phyloP scores from a whole-genome alignment of 1,140 invertebrate species.

The Sarcophaga bullata region DNA sequence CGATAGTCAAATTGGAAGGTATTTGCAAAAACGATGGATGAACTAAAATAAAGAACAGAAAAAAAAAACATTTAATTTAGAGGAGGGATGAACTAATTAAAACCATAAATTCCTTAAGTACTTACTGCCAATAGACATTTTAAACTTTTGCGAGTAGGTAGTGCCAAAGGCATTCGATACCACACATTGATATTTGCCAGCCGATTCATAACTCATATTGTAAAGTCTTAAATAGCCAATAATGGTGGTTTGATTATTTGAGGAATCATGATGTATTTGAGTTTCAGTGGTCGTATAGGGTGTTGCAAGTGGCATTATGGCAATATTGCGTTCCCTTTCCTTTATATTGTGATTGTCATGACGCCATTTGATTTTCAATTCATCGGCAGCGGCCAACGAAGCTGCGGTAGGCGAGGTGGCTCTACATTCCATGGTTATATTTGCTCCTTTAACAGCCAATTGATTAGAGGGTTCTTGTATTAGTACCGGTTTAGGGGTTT shows the following conservation, averaged over 20 bases:
- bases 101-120: too few species aligned
- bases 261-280: conserved; percentile 59
- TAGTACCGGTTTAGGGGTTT: conserved; percentile 87
- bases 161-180: conserved; percentile 90
- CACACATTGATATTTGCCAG: conserved; percentile 92
- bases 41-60: conserved; percentile 73
- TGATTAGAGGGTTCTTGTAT: conserved; percentile 82
- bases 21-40: conserved; percentile 88
- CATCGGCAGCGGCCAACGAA: conserved; percentile 64
- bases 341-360: conserved; percentile 82
- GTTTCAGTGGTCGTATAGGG: conserved; percentile 54
- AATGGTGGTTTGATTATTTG: conserved; percentile 59
- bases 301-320: conserved; percentile 42
- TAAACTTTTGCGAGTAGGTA: conserved; percentile 87
- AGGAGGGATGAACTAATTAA: neutral
- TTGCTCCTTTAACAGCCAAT: conserved; percentile 85
- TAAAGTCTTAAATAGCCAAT: conserved; percentile 55
- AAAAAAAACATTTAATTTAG: neutral
- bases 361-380: conserved; percentile 86
- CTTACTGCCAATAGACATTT: conserved; percentile 84
- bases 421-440: conserved; percentile 82
- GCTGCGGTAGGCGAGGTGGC: conserved; percentile 74
- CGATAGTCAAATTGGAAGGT: conserved; percentile 85
- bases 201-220: conserved; percentile 68
- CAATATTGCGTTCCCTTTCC: conserved; percentile 53